Conservation (phyloP, 2,113 vertebrate genomes). For the Columba livia region DNA sequence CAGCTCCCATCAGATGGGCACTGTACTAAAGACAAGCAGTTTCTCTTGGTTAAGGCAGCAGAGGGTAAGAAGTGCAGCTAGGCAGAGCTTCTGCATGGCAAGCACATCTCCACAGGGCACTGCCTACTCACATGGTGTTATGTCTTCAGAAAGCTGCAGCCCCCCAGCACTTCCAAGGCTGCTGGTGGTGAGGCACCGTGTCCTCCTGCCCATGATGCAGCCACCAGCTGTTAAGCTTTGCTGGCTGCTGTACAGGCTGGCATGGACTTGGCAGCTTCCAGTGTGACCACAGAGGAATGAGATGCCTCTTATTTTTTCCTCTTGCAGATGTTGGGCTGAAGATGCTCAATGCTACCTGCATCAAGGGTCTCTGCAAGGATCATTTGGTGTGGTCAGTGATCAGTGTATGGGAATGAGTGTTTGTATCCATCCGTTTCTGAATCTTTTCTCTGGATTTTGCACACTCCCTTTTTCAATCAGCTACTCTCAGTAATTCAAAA, state of each 20-base stretch:
- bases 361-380: background rate
- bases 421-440: background rate
- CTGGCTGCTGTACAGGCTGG: background rate
- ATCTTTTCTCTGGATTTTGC: background rate
- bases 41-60: background rate
- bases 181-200: background rate
- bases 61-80: background rate
- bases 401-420: background rate
- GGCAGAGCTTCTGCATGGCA: background rate
- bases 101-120: background rate
- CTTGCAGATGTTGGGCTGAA: background rate
- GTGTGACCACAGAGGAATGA: background rate
- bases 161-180: background rate
- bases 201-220: background rate
- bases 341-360: background rate
- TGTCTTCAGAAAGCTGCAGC: background rate
- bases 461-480: background rate
- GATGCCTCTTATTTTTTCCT: background rate
- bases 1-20: background rate
- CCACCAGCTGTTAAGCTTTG: background rate
- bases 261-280: background rate
- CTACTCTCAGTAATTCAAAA: background rate
- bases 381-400: background rate
- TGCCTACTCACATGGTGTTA: background rate
- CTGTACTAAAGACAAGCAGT: rapidly evolving